Conservation (phyloP, 2,797 vertebrate species). For the Eulemur rubriventer region DNA sequence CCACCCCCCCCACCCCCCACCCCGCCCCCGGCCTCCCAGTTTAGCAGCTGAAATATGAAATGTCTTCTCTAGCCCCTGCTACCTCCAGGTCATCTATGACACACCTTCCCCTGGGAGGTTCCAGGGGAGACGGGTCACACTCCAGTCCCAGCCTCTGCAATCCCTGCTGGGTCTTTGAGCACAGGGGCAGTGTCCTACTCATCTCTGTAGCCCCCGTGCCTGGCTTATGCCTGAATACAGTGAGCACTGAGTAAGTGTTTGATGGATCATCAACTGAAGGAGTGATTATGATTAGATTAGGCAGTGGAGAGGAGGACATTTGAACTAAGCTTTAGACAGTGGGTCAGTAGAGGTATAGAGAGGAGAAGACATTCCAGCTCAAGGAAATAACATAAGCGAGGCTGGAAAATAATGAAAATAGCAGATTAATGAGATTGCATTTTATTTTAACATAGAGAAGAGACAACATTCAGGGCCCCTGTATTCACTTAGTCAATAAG, state of each 20-base stretch:
- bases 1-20: accelerated
- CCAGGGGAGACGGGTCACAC: background rate
- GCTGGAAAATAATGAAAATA: background rate
- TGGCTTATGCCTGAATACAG: background rate
- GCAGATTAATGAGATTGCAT: background rate
- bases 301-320: background rate
- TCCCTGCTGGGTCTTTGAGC: background rate
- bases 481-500: background rate
- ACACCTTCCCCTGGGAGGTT: background rate
- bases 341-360: background rate
- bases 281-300: background rate
- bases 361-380: background rate
- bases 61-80: background rate
- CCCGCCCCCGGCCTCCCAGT: background rate
- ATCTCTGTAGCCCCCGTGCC: background rate
- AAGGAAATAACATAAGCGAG: background rate
- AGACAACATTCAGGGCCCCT: background rate
- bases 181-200: background rate
- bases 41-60: background rate
- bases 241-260: background rate
- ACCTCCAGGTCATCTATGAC: background rate
- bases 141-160: background rate
- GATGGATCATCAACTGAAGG: background rate
- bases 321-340: background rate
- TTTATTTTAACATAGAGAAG: background rate